Conservation (phyloP, 2,888 invertebrate species). For the Drosophila lutescens region DNA sequence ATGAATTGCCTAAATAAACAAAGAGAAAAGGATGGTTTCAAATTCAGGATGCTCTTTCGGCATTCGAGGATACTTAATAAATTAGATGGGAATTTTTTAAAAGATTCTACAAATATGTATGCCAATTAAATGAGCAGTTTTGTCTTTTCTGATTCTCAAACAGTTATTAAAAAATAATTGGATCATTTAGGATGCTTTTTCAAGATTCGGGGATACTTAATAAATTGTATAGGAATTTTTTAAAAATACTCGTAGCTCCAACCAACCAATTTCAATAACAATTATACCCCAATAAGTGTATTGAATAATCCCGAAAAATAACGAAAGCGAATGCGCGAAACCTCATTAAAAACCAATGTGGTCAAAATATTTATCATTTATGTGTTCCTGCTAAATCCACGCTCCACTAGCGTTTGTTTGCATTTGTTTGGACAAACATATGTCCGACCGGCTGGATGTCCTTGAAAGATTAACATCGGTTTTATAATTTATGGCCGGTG, state of each 20-base stretch:
- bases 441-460: slow-evolving; percentile 55
- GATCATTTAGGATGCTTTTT: too few species aligned
- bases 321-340: slow-evolving; percentile 41
- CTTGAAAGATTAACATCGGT: slow-evolving; percentile 57
- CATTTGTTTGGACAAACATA: slow-evolving; percentile 38
- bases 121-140: too few species aligned
- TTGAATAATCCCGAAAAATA: slow-evolving; percentile 27
- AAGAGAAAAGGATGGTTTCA: slow-evolving; percentile 24
- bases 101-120: too few species aligned
- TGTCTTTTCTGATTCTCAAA: too few species aligned
- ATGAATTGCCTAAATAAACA: slow-evolving; percentile 40
- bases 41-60: slow-evolving; percentile 30
- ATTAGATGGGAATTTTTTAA: too few species aligned
- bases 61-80: neutral
- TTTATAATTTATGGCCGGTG: slow-evolving; percentile 71
- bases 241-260: too few species aligned
- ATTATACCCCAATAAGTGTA: slow-evolving; percentile 12
- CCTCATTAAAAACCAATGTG: slow-evolving; percentile 75
- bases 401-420: slow-evolving; percentile 22
- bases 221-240: too few species aligned
- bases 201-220: too few species aligned
- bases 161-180: too few species aligned
- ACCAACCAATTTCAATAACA: neutral
- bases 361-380: slow-evolving; percentile 73
- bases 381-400: slow-evolving; percentile 27